phyloP scores from a whole-genome alignment of 1,140 invertebrate species.

The Wasmannia auropunctata region DNA sequence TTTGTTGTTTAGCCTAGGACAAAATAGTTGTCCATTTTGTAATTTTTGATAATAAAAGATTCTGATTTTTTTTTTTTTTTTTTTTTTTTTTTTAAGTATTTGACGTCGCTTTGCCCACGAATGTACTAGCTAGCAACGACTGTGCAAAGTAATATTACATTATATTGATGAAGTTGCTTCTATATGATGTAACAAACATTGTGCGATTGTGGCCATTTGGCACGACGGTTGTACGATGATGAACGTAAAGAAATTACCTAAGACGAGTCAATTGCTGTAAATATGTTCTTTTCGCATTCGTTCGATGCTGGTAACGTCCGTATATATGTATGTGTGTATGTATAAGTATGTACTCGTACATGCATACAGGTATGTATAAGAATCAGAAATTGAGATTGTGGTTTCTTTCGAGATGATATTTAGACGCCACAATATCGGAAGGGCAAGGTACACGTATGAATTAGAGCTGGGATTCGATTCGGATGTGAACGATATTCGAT shows the following conservation, averaged over 20 bases:
- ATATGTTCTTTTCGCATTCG: background rate
- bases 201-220: conserved; percentile 48
- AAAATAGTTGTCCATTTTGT: background rate
- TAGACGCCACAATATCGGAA: conserved; percentile 13
- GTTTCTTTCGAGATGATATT: conserved; percentile 30
- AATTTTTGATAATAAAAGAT: background rate
- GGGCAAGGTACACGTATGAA: conserved; percentile 11
- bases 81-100: too few relatives aligned
- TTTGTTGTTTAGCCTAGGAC: background rate
- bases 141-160: conserved; percentile 19
- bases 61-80: background rate
- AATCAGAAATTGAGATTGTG: conserved; percentile 3
- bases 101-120: conserved; percentile 18
- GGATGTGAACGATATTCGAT: conserved; percentile 7
- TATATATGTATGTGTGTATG: background rate
- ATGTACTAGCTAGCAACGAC: conserved; percentile 18
- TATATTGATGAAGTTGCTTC: conserved; percentile 38
- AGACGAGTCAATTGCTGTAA: conserved; percentile 1
- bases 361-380: background rate
- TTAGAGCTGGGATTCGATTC: background rate
- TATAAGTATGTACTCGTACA: background rate
- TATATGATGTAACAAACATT: conserved; percentile 30
- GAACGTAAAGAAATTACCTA: conserved; percentile 9
- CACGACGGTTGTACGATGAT: conserved; percentile 32
- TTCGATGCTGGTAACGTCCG: conserved; percentile 8